Base-by-base conservation (phyloP, 2,888 invertebrate species). In the Eumerus sabulonum region DNA sequence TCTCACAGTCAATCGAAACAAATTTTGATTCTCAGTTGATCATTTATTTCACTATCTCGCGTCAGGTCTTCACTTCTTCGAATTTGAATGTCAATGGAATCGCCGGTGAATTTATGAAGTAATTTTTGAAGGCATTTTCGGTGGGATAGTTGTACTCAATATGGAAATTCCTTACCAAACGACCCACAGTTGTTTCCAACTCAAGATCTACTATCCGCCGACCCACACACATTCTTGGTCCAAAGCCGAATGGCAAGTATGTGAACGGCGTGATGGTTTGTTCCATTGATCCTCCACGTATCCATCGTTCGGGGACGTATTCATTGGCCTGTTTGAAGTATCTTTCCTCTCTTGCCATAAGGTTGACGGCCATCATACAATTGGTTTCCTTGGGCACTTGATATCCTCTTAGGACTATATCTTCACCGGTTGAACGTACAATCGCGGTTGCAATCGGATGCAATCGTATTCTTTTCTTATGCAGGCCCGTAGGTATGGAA, bases 301-400 rank as follows among this genome's bases (percentile, higher is more conserved):
- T 66, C 96, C 95, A 96, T 40, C 96, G 89, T 85, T 95, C 95
- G 0, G 96, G 96, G 14, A 92, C 85, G 84, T 92, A 96, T 71
- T 92, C 90, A 0, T 90, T 85, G 0, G 93, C 89, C 9, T 90
- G 88, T 0, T 91, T 89, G 84, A 92, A 94, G 82, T 93, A 91
- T 56, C 91, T 88, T 11, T 92, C 92, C 84, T 91, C 90, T 82
- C 91, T 89, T 7, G 82, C 9, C 1, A 84, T 91, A 1, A 92
- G 90, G 84, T 92, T 92, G 82, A 93, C 92, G 60, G 94, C 89
- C 0, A 95, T 91, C 85, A 93, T 93, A 0, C 93, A 91, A 44
- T 90, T 90, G 86, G 91, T 90, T 0, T 90, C 90, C 86, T 91
- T 90, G 0, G 93, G 93, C 84, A 94, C 89, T 68, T 86, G 86